Conservation (phyloP, 2,113 vertebrate genomes). For the Grallaria varia region DNA sequence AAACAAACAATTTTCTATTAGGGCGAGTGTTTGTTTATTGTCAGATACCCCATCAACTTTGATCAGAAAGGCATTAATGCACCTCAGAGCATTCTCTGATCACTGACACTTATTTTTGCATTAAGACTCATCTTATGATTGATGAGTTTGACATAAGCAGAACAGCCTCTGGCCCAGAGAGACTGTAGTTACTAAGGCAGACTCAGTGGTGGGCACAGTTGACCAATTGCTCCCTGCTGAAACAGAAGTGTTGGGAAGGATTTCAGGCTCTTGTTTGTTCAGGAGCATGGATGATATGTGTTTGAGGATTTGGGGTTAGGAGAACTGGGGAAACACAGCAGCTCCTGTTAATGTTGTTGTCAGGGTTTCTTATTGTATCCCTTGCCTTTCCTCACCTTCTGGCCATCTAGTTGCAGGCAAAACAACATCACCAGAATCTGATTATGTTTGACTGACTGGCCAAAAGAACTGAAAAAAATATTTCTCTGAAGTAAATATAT, state of each 20-base stretch:
- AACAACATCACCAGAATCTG: background rate
- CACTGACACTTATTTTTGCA: background rate
- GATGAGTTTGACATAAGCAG: background rate
- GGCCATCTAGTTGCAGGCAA: background rate
- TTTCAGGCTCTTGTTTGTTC: conserved; percentile 6
- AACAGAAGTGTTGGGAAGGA: background rate
- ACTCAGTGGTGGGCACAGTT: background rate
- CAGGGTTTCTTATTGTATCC: background rate
- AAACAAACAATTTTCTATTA: conserved; percentile 9
- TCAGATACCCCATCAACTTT: background rate
- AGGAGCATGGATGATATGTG: background rate
- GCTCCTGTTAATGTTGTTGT: background rate
- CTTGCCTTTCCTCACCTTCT: background rate
- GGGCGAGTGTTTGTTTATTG: background rate
- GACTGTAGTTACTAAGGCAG: background rate
- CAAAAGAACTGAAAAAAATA: background rate
- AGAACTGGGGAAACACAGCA: background rate
- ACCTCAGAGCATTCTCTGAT: background rate
- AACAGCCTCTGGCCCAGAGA: background rate
- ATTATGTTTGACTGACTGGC: background rate
- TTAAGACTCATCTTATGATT: background rate
- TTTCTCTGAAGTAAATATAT: background rate
- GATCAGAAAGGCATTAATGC: background rate
- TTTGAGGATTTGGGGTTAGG: background rate
- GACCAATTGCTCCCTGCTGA: background rate